phyloP scores from a whole-genome alignment of 2,888 invertebrate species.

The Malacosoma neustria region DNA sequence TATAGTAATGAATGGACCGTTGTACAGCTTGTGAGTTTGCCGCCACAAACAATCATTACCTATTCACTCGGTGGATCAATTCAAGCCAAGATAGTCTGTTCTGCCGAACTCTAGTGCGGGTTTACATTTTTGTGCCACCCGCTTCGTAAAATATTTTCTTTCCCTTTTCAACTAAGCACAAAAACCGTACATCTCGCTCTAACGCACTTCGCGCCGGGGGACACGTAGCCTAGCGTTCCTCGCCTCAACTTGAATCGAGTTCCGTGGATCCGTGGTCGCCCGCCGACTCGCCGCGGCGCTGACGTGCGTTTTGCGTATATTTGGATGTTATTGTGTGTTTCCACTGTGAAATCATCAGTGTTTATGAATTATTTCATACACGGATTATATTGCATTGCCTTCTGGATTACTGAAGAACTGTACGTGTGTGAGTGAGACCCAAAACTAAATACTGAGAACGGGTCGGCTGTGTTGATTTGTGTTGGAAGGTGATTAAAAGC shows the following conservation, averaged over 20 bases:
- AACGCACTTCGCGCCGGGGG: constrained; percentile 40
- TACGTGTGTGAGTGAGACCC: constrained; percentile 44
- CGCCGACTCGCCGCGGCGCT: constrained; percentile 69
- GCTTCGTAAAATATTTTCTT: constrained; percentile 31
- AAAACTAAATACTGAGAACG: constrained; percentile 45
- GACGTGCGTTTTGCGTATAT: constrained; percentile 57
- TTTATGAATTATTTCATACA: constrained; percentile 53
- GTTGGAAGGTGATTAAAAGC: constrained; percentile 70
- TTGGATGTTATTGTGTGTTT: constrained; percentile 35
- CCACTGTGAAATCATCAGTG: constrained; percentile 57
- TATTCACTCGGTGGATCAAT: constrained; percentile 53
- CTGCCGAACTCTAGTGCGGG: constrained; percentile 37
- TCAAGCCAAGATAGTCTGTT: constrained; percentile 36
- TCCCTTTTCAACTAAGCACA: constrained; percentile 23
- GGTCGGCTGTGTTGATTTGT: constrained; percentile 56
- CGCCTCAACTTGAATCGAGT: constrained; percentile 37
- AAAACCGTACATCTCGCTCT: constrained; percentile 30
- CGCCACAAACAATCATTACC: constrained; percentile 45
- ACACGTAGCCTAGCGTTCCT: constrained; percentile 60
- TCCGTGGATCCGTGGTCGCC: constrained; percentile 65
- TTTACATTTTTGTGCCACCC: constrained; percentile 52
- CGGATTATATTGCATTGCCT: constrained; percentile 47
- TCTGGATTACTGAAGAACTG: constrained; percentile 50
- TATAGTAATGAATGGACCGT: constrained; percentile 53
- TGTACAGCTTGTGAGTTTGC: constrained; percentile 25